Conservation (phyloP, 2,888 invertebrate genomes). For the Lucinisca nassula region DNA sequence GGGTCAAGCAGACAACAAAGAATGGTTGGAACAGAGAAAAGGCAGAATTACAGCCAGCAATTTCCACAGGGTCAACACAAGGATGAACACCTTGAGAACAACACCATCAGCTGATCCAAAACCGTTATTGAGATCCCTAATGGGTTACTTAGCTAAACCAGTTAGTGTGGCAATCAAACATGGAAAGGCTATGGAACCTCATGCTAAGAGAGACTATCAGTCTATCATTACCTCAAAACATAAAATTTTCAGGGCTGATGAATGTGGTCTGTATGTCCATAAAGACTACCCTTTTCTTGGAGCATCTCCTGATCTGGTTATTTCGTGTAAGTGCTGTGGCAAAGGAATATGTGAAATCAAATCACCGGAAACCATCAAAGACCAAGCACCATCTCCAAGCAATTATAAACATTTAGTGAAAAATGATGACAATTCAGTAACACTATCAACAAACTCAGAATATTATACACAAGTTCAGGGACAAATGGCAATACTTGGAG, state of each 20-base stretch:
- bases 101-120: neutral
- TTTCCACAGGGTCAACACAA: neutral
- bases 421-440: neutral
- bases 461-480: slow-evolving; percentile 24
- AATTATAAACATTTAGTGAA: slow-evolving; percentile 15
- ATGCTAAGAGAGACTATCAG: slow-evolving; percentile 12
- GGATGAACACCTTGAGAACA: neutral
- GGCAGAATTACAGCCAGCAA: slow-evolving; percentile 22
- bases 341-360: slow-evolving; percentile 32
- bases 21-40: neutral
- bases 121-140: neutral
- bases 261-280: slow-evolving; percentile 1
- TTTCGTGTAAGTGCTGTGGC: neutral
- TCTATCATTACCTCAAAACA: neutral
- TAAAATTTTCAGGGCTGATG: neutral
- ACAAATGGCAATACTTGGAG: slow-evolving; percentile 22
- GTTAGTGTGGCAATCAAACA: slow-evolving; percentile 8
- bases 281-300: neutral
- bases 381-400: neutral
- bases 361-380: slow-evolving; percentile 16
- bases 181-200: slow-evolving; percentile 21
- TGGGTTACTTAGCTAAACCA: neutral
- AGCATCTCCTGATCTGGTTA: slow-evolving; percentile 1
- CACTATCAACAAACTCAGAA: neutral
- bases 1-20: neutral